Evolutionary conservation across 2,797 vertebrate genomes (phyloP).

Genomic region (Acestrorhynchus altus): DNA sequence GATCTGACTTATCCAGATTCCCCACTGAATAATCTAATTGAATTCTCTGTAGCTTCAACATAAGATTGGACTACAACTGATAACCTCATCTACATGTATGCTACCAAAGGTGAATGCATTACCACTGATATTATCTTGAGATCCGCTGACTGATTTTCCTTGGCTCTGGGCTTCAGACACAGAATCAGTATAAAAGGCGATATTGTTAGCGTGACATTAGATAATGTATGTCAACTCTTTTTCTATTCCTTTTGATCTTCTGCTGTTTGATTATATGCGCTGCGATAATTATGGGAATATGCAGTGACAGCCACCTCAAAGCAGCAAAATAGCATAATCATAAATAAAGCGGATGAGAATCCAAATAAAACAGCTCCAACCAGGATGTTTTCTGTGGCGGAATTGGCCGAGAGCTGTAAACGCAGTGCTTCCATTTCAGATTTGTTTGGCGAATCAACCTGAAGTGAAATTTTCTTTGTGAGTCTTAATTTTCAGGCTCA

Average conservation of each 20-base stretch:
- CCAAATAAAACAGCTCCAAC: background rate
- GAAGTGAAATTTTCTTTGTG: background rate
- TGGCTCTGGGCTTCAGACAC: slow-evolving; percentile 11
- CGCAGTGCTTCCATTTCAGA: background rate
- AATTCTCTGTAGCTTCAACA: background rate
- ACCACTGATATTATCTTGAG: background rate
- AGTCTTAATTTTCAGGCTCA: background rate
- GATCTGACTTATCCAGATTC: background rate
- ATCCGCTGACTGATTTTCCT: background rate
- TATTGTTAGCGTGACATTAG: background rate
- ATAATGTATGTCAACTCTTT: slow-evolving; percentile 1
- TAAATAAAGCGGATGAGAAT: background rate
- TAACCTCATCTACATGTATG: background rate
- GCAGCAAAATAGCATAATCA: background rate
- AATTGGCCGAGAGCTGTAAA: background rate
- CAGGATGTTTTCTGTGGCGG: background rate
- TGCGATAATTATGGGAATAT: slow-evolving; percentile 6
- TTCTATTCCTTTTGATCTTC: slow-evolving; percentile 4
- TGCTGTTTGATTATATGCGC: background rate
- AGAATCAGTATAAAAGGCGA: slow-evolving; percentile 17
- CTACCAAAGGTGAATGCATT: background rate
- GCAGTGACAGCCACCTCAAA: background rate
- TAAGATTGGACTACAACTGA: background rate
- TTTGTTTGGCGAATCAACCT: background rate
- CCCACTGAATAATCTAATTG: background rate